Conservation (phyloP, 2,888 invertebrate species). For the Caenorhabditis macrosperma region DNA sequence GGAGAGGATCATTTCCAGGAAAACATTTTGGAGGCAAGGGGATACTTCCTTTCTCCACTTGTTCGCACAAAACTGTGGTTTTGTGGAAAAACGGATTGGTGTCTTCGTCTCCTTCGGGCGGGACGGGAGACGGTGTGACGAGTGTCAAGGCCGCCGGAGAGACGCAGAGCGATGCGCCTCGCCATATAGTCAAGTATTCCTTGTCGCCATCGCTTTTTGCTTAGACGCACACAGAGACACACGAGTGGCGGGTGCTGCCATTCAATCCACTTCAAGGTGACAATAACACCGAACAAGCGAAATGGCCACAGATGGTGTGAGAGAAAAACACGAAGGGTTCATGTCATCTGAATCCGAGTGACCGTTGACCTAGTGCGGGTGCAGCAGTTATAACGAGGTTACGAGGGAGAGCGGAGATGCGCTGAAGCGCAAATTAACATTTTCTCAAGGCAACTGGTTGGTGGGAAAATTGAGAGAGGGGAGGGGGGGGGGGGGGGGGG, state of each 20-base stretch:
- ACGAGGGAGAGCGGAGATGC: conserved; percentile 21
- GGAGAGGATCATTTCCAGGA: background rate
- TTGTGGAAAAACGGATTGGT: conserved; percentile 47
- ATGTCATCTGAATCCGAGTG: conserved; percentile 9
- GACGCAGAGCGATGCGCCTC: conserved; percentile 37
- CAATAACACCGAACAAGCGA: background rate
- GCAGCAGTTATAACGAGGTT: conserved; percentile 46
- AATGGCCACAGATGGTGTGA: background rate
- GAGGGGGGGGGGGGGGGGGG: background rate
- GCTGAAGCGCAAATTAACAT: conserved; percentile 52
- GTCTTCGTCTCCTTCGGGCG: conserved; percentile 22
- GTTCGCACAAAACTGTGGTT: conserved; percentile 54
- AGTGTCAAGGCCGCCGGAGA: conserved; percentile 49
- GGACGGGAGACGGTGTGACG: conserved; percentile 43
- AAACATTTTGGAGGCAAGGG: background rate
- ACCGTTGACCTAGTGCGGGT: conserved; percentile 32
- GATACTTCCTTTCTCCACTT: conserved; percentile 11
- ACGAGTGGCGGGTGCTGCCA: conserved; percentile 28
- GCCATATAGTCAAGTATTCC: conserved; percentile 53
- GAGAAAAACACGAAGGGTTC: background rate
- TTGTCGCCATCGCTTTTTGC: conserved; percentile 36
- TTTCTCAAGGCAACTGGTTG: conserved; percentile 51
- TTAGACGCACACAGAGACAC: background rate
- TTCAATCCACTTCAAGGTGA: conserved; percentile 48
- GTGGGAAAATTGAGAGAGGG: conserved; percentile 9